A percentile compares a stretch with the other conserved stretches of the same genome.
These are phyloP conservation scores for Marmota monax DNA, from an alignment of 2,113 vertebrate species.

Conservation along the genomic window DNA sequence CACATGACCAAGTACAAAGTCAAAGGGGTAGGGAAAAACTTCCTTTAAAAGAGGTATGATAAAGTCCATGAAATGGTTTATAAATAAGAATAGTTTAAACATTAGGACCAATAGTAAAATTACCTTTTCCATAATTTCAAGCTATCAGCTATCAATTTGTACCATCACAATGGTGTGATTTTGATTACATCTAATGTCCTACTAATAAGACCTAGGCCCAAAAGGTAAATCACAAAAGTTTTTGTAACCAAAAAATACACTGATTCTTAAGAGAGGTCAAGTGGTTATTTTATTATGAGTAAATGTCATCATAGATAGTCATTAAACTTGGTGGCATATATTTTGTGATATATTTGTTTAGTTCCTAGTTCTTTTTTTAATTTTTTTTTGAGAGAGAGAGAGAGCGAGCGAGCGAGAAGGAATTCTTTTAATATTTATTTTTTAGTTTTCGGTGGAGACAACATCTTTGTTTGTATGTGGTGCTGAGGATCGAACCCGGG, in stretches of 20 bases:
- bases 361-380: no score
- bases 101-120: no score
- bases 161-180: background rate
- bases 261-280: background rate
- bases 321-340: background rate
- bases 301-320: background rate
- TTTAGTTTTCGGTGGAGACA: no score
- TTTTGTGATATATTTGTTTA: background rate
- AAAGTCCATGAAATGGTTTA: background rate
- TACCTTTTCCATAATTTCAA: background rate
- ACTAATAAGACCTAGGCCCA: background rate
- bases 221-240: background rate
- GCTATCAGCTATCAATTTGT: background rate
- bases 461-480: no score
- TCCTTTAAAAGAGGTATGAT: background rate
- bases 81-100: background rate
- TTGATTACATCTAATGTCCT: background rate
- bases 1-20: background rate
- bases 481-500: no score
- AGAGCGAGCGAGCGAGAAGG: fast-evolving
- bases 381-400: no score
- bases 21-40: background rate
- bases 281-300: background rate
- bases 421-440: no score
- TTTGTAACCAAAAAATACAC: background rate